Evolutionary conservation across 2,113 vertebrate genomes (phyloP), one percentile per base, ranked within the genome.

Genomic region (Colossoma macropomum): DNA sequence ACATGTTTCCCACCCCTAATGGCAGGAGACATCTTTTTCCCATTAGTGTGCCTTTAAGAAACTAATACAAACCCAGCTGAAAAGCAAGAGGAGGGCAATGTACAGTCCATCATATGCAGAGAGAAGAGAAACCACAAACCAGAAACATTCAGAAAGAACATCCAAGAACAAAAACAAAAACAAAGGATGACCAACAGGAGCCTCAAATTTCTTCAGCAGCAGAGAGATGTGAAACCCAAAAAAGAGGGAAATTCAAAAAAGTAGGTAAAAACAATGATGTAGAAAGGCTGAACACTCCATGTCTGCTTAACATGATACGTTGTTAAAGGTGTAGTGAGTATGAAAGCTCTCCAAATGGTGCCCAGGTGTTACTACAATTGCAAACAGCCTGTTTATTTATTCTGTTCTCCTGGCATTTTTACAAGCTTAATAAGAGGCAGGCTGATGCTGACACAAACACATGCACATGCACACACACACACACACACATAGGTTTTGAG

Each of bases 81-180:
- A 30, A 72, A 60, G 4, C 13, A 59, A 70, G 62, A 41, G 6
- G 38, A 59, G 10, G 19, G 25, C 25, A 56, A 63, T 23, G 23
- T 25, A n/a, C 59, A 77, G 25, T 19, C 60, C 59, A 54, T 63
- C 28, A 16, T 21, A 38, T n/a, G 8, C n/a, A 21, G 32, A 8
- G 63, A 63, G 10, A 60, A 50, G 27, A 19, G 17, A 59, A 82
- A 52, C 72, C 80, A 60, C 28, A 63, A 74, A 45, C 48, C 68
- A 71, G 38, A 45, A n/a, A 48, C 28, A 68, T 41, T 48, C 16
- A 59, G 54, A 50, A 65, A 74, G 66, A 71, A 3, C 30, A 23
- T 45, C 9, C 32, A 71, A 59, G 6, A 71, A 60, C 19, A 41
- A 59, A 27, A 41, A 81, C 66, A 77, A 72, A 82, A 78, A 74